Percentiles rank a stretch among this genome's conserved stretches.
phyloP scores from a whole-genome alignment of 2,888 invertebrate species.

The Rhingia campestris region DNA sequence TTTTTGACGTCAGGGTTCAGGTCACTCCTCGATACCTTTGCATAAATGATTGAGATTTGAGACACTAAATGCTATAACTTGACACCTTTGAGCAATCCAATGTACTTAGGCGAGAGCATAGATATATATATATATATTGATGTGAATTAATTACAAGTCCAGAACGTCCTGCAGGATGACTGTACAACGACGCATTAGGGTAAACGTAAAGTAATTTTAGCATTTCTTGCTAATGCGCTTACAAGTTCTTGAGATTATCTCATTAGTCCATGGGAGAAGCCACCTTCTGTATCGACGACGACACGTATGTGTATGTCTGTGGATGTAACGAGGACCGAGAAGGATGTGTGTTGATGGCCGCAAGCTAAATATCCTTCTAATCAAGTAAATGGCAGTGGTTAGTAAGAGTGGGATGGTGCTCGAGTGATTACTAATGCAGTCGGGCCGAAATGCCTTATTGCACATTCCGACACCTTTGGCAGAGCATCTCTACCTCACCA shows the following conservation, averaged over 20 bases:
- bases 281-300: conserved; percentile 15
- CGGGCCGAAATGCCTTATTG: conserved; percentile 65
- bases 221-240: conserved; percentile 79
- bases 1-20: not conserved
- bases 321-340: conserved; percentile 69
- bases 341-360: conserved; percentile 69
- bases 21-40: conserved; percentile 37
- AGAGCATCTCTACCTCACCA: not conserved
- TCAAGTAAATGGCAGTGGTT: conserved; percentile 70
- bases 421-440: conserved; percentile 71
- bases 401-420: conserved; percentile 11
- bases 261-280: conserved; percentile 76
- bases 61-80: conserved; percentile 65
- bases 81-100: conserved; percentile 56
- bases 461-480: conserved; percentile 67
- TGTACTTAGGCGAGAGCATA: conserved; percentile 14
- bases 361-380: conserved; percentile 72
- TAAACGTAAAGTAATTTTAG: conserved; percentile 74
- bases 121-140: not conserved
- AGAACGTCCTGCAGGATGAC: not conserved
- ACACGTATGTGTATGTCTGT: conserved; percentile 12
- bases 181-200: conserved; percentile 65
- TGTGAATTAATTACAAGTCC: conserved; percentile 58
- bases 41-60: conserved; percentile 47
- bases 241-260: conserved; percentile 81